These are phyloP conservation scores for Choristoneura fumiferana DNA, from an alignment of 1,140 invertebrate genomes.

Conservation along the genomic window DNA sequence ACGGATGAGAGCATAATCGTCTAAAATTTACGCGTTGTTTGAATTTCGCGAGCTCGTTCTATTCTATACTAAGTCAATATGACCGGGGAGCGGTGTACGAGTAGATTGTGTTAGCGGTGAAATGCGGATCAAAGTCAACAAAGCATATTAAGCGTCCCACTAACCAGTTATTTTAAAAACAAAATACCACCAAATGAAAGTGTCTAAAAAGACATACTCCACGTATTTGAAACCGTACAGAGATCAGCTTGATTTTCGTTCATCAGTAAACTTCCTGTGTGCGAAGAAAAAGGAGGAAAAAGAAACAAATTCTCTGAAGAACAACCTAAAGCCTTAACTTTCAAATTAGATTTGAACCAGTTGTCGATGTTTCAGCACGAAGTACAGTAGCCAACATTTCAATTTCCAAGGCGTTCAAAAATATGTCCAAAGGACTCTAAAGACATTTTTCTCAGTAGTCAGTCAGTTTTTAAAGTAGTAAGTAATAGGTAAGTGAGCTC, in stretches of 20 bases:
- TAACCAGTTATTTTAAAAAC: no score
- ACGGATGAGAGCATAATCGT: slow-evolving; percentile 16
- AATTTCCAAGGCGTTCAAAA: no score
- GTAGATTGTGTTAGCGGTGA: not conserved
- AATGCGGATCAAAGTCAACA: not conserved
- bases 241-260: not conserved
- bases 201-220: no score
- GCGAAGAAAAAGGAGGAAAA: not conserved
- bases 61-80: slow-evolving; percentile 1
- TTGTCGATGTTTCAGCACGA: not conserved
- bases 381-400: no score
- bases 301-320: not conserved
- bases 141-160: not conserved
- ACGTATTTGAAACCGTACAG: not conserved
- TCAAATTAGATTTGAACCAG: slow-evolving; percentile 14
- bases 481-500: no score
- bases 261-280: slow-evolving; percentile 4
- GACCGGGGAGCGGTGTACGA: not conserved
- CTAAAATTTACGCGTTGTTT: slow-evolving; percentile 16
- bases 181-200: no score
- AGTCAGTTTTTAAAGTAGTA: no score
- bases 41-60: not conserved
- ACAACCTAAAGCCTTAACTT: slow-evolving; percentile 6
- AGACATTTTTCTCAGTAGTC: no score
- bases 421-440: no score